Conservation (phyloP, 2,113 vertebrate species). For the Polyodon spathula region DNA sequence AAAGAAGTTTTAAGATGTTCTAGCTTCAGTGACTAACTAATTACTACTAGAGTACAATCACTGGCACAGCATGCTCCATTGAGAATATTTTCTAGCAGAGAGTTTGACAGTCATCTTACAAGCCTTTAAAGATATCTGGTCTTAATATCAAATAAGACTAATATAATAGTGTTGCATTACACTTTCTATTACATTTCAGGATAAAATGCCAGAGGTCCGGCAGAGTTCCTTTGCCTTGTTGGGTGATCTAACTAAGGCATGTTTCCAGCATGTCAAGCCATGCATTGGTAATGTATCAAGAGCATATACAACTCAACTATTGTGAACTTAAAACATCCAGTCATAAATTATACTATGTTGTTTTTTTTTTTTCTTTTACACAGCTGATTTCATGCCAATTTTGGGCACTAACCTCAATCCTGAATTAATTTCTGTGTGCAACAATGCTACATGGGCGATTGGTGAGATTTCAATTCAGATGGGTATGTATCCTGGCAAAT, state of each 20-base stretch:
- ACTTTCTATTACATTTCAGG: constrained; percentile 45
- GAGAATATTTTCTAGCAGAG: too few relatives aligned
- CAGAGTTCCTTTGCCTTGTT: constrained; percentile 91
- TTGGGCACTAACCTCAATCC: constrained; percentile 93
- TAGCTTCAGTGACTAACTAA: too few relatives aligned
- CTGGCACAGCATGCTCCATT: too few relatives aligned
- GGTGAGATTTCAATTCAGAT: constrained; percentile 96
- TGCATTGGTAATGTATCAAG: constrained; percentile 80
- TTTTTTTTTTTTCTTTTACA: constrained; percentile 32
- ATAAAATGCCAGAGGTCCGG: constrained; percentile 96
- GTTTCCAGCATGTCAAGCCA: constrained; percentile 88
- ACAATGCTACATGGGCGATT: constrained; percentile 96
- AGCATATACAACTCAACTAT: too few relatives aligned
- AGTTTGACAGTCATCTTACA: too few relatives aligned
- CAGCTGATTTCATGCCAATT: constrained; percentile 96
- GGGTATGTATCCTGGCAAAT: constrained; percentile 62
- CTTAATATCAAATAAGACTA: too few relatives aligned
- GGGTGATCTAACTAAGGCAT: constrained; percentile 88
- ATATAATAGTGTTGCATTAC: too few relatives aligned
- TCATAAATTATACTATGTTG: constrained; percentile 10
- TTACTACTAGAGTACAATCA: too few relatives aligned
- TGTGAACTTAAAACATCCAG: background rate
- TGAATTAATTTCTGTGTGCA: constrained; percentile 95
- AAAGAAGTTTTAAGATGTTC: too few relatives aligned
- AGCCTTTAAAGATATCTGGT: too few relatives aligned